Percentiles rank a stretch among this genome's conserved stretches.
Conservation (phyloP, 92 coral and sea anemone species). For the Bergia puertoricense region DNA sequence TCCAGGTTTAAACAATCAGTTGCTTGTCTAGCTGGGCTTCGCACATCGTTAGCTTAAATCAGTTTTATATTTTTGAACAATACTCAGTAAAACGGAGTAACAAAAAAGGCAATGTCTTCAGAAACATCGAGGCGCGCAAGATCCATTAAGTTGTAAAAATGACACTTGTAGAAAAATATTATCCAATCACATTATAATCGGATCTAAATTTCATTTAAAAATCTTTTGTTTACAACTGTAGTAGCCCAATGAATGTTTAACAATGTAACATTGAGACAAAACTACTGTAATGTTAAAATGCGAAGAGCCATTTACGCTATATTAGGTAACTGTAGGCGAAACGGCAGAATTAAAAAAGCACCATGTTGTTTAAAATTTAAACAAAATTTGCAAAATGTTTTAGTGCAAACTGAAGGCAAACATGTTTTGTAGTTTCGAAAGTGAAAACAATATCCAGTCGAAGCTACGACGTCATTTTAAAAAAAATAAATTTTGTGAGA, state of each 20-base stretch:
- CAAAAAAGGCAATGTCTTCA: not conserved
- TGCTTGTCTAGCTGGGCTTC: not conserved
- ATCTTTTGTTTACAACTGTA: not conserved
- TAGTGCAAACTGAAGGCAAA: not conserved
- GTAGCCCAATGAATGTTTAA: not conserved
- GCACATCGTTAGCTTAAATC: not conserved
- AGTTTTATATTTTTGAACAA: not conserved
- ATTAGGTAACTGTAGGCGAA: not conserved
- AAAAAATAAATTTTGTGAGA: too few relatives aligned
- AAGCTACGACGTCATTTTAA: too few relatives aligned
- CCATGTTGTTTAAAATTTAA: not conserved
- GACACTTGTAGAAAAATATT: too few relatives aligned
- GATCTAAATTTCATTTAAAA: not conserved
- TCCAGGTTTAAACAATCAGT: not conserved
- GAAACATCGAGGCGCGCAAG: too few relatives aligned
- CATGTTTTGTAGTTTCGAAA: too few relatives aligned
- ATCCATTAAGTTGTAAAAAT: too few relatives aligned
- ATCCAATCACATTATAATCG: not conserved
- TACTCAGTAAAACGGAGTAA: not conserved
- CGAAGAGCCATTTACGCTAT: not conserved
- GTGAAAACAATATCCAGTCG: too few relatives aligned
- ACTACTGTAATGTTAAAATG: not conserved
- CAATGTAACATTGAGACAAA: not conserved
- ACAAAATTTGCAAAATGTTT: too few relatives aligned
- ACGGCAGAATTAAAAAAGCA: not conserved